Evolutionary conservation across 2,888 invertebrate genomes (phyloP).

Genomic region (Eilema sororculum): DNA sequence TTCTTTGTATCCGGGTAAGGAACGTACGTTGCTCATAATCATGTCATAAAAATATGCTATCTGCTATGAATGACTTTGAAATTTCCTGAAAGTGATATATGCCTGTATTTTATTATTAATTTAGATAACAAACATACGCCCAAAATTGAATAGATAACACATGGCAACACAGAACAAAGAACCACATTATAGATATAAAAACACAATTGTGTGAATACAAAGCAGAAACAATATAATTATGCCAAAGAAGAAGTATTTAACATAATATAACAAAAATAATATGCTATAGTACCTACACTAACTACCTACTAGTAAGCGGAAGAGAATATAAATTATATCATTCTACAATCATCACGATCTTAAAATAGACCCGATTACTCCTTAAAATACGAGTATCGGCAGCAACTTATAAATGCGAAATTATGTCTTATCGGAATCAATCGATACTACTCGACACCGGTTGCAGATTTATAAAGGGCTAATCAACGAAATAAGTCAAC

Average conservation of each 20-base stretch:
- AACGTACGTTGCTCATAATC: not conserved
- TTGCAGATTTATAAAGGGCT: too few species aligned
- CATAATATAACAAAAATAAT: slow-evolving; percentile 2
- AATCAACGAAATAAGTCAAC: too few species aligned
- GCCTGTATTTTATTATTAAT: not conserved
- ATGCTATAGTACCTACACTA: too few species aligned
- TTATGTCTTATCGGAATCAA: not conserved
- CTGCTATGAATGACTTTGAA: not conserved
- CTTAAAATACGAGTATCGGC: not conserved
- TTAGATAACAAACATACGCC: not conserved
- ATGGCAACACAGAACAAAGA: not conserved
- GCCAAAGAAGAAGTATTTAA: not conserved
- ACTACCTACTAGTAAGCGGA: not conserved
- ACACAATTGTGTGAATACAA: not conserved
- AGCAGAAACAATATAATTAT: slow-evolving; percentile 2
- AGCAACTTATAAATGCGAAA: not conserved
- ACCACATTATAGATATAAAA: not conserved
- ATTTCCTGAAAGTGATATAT: not conserved
- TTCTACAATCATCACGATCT: not conserved
- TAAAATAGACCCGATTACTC: not conserved
- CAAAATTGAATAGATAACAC: not conserved
- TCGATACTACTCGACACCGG: too few species aligned
- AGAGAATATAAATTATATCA: slow-evolving; percentile 1
- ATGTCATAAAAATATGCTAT: not conserved
- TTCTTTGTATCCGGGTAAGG: not conserved